phyloP scores from a whole-genome alignment of 2,888 invertebrate species.

The Ennomos fuscantarius region DNA sequence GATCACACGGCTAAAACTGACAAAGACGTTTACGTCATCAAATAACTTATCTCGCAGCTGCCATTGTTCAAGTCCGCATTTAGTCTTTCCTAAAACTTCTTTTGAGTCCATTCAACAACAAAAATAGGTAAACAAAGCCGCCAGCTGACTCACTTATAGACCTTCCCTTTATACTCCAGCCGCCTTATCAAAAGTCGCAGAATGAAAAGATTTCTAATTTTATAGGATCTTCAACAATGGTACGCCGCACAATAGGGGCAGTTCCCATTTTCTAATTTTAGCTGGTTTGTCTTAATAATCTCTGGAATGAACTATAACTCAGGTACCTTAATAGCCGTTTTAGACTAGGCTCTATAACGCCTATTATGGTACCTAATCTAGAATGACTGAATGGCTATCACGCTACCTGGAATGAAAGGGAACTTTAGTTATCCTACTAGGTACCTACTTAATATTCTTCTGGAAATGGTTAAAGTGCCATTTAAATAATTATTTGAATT shows the following conservation, averaged over 20 bases:
- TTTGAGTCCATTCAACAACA: slow-evolving; percentile 13
- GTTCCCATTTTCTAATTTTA: slow-evolving; percentile 20
- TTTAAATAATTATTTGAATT: no score
- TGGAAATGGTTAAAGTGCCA: no score
- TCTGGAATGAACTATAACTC: slow-evolving; percentile 5
- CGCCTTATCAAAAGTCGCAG: slow-evolving; percentile 14
- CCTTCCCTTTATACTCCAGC: slow-evolving; percentile 19
- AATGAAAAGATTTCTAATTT: slow-evolving; percentile 26
- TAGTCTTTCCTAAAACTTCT: slow-evolving; percentile 3
- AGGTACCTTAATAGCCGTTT: slow-evolving; percentile 16
- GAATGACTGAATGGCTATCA: neutral
- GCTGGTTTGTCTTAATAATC: slow-evolving; percentile 24
- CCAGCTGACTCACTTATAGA: slow-evolving; percentile 6
- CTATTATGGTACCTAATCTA: neutral
- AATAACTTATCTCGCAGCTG: no score
- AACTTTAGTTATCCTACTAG: no score
- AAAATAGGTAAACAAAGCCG: slow-evolving; percentile 22
- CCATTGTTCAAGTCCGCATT: no score
- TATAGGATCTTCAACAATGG: slow-evolving; percentile 26
- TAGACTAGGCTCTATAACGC: no score
- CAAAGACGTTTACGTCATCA: no score
- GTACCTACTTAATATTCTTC: no score
- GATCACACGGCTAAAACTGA: no score
- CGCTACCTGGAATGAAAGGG: neutral
- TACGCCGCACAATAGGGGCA: slow-evolving; percentile 16